These are phyloP conservation scores for Drosophila nr. fundita DNA, from an alignment of 2,888 invertebrate species.

Conservation along the genomic window DNA sequence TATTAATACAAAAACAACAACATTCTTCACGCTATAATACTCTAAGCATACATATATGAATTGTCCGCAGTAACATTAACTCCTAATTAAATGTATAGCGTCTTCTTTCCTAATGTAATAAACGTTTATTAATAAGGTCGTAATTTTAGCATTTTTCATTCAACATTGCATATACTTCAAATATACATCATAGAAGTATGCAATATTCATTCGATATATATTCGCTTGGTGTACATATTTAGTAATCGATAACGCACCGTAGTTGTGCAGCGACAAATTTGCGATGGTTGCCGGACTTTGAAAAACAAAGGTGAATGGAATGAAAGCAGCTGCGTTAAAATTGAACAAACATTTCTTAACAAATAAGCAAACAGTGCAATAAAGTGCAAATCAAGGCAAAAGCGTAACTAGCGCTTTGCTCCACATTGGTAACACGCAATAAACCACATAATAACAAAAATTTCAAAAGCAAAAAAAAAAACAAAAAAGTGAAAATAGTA, in stretches of 20 bases:
- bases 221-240: background rate
- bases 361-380: constrained; percentile 43
- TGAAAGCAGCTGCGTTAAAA: constrained; percentile 66
- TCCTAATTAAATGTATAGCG: constrained; percentile 30
- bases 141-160: background rate
- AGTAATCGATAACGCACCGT: constrained; percentile 18
- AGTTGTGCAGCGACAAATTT: constrained; percentile 17
- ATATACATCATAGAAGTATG: background rate
- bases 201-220: constrained; percentile 24
- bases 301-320: constrained; percentile 49
- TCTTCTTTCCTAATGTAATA: background rate
- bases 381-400: constrained; percentile 60
- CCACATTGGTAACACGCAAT: constrained; percentile 15
- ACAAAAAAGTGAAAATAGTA: constrained; percentile 71
- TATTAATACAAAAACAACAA: constrained; percentile 5
- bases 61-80: constrained; percentile 42
- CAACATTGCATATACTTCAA: background rate
- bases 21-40: constrained; percentile 12
- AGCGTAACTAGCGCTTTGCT: constrained; percentile 10
- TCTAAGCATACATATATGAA: constrained; percentile 6
- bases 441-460: constrained; percentile 4
- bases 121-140: background rate
- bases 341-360: constrained; percentile 44
- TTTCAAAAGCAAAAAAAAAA: constrained; percentile 2
- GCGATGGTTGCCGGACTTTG: constrained; percentile 48